Evolutionary conservation across 2,888 invertebrate genomes (phyloP), one percentile per base, ranked within the genome.

Genomic region (Leucophenga maculata): DNA sequence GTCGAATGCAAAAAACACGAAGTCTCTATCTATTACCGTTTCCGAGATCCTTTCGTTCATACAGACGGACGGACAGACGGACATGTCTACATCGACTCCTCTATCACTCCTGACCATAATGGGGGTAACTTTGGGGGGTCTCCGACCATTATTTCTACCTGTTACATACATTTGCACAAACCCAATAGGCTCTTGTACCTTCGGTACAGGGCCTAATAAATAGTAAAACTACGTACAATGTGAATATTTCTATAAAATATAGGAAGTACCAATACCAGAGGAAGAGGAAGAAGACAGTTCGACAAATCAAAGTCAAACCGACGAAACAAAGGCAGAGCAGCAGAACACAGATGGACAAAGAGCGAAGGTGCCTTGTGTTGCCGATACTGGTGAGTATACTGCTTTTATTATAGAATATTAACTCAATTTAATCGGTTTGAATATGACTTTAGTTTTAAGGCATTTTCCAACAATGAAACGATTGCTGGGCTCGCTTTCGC

Each of bases 391-490:
- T 91, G 88, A 85, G 75, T 55, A 60, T 4, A 55, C 39, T 32
- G 3, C n/a, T 20, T 50, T 0, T 44, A 16, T 59, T 6, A 13
- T n/a, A 6, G 11, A 3, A n/a, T 1, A n/a, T 14, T 31, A 9
- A 18, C 0, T 31, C 65, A 13, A 3, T 39, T 22, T 22, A 20
- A 11, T 13, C 68, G 16, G 50, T 31, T 0, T 44, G 6, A 39
- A 6, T 50, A 9, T 0, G 8, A 16, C n/a, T 78, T 73, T 86
- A 93, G 94, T 94, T 14, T 83, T 94, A 48, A 93, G 94, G 83
- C 93, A 95, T 80, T 92, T 93, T 70, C 91, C 93, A 0, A 95
- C 95, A 18, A 95, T 97, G 93, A 93, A 94, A 86, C 92, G 94
- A 75, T 91, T 97, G 81, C 92, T 96, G 85, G 93, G 93, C 74